These are phyloP conservation scores for Actias luna DNA, from an alignment of 2,888 invertebrate species.

Conservation along the genomic window DNA sequence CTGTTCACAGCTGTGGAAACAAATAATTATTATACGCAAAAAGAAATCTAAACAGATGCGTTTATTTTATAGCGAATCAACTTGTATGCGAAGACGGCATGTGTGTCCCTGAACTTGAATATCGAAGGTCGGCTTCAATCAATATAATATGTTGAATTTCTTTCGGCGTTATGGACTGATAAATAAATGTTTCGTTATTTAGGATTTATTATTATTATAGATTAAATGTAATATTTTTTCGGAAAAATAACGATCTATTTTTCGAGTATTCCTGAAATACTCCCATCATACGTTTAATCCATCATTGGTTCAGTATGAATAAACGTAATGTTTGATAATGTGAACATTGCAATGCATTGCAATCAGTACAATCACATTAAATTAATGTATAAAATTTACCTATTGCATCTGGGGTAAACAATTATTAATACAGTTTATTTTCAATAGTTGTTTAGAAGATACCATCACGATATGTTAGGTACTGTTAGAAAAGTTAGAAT, in stretches of 20 bases:
- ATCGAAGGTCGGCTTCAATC: conserved; percentile 26
- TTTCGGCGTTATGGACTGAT: not conserved
- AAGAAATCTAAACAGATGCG: conserved; percentile 32
- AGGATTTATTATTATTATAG: not conserved
- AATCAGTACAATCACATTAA: too few relatives aligned
- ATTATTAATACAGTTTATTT: not conserved
- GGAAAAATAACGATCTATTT: too few relatives aligned
- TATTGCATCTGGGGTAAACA: too few relatives aligned
- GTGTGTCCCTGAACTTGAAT: conserved; percentile 16
- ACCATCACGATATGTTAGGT: not conserved
- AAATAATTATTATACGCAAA: conserved; percentile 24
- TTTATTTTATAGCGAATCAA: conserved; percentile 37
- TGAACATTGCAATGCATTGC: too few relatives aligned
- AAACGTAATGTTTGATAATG: too few relatives aligned
- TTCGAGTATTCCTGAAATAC: too few relatives aligned
- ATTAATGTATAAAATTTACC: too few relatives aligned
- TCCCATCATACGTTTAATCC: too few relatives aligned
- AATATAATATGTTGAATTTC: conserved; percentile 10
- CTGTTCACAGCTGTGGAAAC: conserved; percentile 28
- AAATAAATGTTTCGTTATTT: not conserved
- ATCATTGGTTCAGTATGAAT: too few relatives aligned
- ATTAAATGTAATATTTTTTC: not conserved
- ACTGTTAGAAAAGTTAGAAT: not conserved
- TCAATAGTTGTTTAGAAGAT: not conserved
- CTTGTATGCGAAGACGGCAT: conserved; percentile 33